These are phyloP conservation scores for Melanostoma scalare DNA, from an alignment of 2,888 invertebrate species.

Conservation along the genomic window DNA sequence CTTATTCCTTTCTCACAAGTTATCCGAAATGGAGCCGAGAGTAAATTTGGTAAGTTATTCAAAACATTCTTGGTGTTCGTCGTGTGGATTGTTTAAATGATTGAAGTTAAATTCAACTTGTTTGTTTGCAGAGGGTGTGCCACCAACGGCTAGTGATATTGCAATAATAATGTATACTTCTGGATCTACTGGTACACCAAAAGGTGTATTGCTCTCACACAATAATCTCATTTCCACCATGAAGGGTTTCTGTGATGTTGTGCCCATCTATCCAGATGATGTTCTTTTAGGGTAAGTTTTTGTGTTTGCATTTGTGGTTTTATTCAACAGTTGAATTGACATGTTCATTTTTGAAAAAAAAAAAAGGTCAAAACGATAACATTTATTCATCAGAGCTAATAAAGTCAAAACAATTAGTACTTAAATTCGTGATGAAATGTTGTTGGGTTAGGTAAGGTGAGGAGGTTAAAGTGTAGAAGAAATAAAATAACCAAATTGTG, in stretches of 20 bases:
- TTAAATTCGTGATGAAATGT: too few relatives aligned
- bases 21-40: constrained; percentile 84
- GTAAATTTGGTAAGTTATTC: constrained; percentile 82
- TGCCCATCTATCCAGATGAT: constrained; percentile 88
- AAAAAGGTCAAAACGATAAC: too few relatives aligned
- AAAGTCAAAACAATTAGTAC: too few relatives aligned
- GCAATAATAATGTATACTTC: constrained; percentile 99
- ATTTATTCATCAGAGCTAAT: too few relatives aligned
- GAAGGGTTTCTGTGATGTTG: constrained; percentile 90
- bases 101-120: neutral
- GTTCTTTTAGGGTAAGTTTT: constrained; percentile 88
- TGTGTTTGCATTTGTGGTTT: neutral
- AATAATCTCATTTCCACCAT: constrained; percentile 91
- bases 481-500: too few relatives aligned
- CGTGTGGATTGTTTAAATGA: neutral
- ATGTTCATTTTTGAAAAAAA: too few relatives aligned
- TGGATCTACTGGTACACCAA: constrained; percentile 97
- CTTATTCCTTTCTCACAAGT: constrained; percentile 90
- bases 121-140: constrained; percentile 83
- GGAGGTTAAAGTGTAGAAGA: too few relatives aligned
- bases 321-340: neutral
- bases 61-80: neutral
- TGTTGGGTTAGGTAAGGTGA: too few relatives aligned
- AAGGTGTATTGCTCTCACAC: constrained; percentile 93
- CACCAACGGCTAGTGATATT: constrained; percentile 89